Conservation (phyloP, 1,140 invertebrate species). For the Dufourea novaeangliae region DNA sequence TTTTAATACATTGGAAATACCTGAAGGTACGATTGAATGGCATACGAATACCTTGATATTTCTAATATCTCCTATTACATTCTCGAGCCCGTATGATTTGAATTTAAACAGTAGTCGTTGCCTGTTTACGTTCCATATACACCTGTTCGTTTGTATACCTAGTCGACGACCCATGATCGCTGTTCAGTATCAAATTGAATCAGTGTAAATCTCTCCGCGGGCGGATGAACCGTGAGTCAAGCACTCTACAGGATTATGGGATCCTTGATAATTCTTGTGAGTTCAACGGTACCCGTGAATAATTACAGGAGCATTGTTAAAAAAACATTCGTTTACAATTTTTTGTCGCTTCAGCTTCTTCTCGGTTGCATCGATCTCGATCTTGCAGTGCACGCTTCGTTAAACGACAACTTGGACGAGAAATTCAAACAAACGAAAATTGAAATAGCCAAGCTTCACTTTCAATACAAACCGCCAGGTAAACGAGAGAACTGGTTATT, state of each 20-base stretch:
- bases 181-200: not conserved
- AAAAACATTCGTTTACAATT: not conserved
- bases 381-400: not conserved
- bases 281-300: not conserved
- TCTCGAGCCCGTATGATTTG: not conserved
- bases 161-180: not conserved
- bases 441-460: slow-evolving; percentile 52
- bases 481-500: no score
- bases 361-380: not conserved
- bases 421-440: slow-evolving; percentile 48
- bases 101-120: not conserved
- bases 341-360: not conserved
- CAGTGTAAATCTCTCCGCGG: not conserved
- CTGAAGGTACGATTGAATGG: not conserved
- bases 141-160: not conserved
- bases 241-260: slow-evolving; percentile 1
- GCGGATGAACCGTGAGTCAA: not conserved
- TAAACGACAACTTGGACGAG: slow-evolving; percentile 37
- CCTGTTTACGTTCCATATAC: slow-evolving; percentile 1
- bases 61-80: not conserved
- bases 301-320: not conserved
- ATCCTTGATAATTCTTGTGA: slow-evolving; percentile 23
- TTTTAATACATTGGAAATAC: not conserved
- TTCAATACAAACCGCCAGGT: slow-evolving; percentile 38
- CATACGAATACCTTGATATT: not conserved